Base-by-base conservation (phyloP, 2,797 vertebrate genomes). In the Coregonus ussuriensis region DNA sequence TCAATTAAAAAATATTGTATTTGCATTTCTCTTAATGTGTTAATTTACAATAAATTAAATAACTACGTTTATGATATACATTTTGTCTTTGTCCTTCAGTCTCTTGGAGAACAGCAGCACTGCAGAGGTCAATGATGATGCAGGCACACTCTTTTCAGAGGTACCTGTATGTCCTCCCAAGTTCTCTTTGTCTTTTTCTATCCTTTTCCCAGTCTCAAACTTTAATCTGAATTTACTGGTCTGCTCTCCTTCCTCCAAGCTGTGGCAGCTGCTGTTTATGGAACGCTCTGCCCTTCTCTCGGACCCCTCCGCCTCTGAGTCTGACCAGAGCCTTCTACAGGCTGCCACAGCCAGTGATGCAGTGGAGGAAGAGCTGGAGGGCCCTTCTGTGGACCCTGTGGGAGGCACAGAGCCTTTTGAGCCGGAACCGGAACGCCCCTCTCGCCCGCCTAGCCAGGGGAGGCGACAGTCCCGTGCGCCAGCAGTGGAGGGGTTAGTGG, bases 401-500 rank as follows among this genome's bases (percentile, higher is more conserved):
- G 72, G 31, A 3, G 11, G 72, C n/a, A 67, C 78, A 1, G 96
- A 96, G 69, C 88, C 91, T 15, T 88, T 86, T 88, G 95, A 93
- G 33, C 85, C 91, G 3, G 92, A 93, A 41, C 77, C 68, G 54
- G 92, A 93, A 41, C 77, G 71, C 25, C 85, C 92, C 9, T 88
- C 94, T 0, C 87, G 91, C 47, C 87, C 91, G 76, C 88, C 92
- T 0, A 83, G 93, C 81, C 86, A 91, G 0, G 89, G 95, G 78
- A 77, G 92, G 78, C 82, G 91, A 77, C 82, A 94, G 0, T 83
- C 95, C 5, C 91, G 95, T 33, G 95, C 93, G 0, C 95, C 96
- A 0, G 94, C 95, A 74, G 94, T 97, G 4, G 96, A 97, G 89
- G 95, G 96, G 96, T 97, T 82, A 69, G 88, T 93, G 79, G 70